Evolutionary conservation across 2,888 invertebrate genomes (phyloP).

Genomic region (Odontomyia ornata): DNA sequence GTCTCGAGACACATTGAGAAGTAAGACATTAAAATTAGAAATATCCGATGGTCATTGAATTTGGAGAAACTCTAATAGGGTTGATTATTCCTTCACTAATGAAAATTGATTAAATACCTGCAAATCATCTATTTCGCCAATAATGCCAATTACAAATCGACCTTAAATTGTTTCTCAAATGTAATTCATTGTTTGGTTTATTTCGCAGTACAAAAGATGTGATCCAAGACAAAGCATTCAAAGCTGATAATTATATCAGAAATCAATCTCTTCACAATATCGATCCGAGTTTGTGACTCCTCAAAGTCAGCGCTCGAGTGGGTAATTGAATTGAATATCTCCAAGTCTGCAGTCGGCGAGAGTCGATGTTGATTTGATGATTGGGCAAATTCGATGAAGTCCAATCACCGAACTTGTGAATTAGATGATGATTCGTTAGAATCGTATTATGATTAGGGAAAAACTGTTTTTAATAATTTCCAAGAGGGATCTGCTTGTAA

Average conservation of each 20-base stretch:
- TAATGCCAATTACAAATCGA: too few species aligned
- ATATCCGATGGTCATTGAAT: neutral
- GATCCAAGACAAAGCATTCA: too few species aligned
- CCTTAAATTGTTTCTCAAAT: too few species aligned
- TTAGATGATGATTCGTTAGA: slow-evolving; percentile 34
- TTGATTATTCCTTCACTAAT: neutral
- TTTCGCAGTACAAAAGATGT: too few species aligned
- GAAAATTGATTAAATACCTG: neutral
- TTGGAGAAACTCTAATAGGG: neutral
- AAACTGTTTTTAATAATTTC: slow-evolving; percentile 39
- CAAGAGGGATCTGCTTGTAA: slow-evolving; percentile 4
- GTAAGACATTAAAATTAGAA: slow-evolving; percentile 33
- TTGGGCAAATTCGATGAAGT: slow-evolving; percentile 27
- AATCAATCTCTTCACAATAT: neutral
- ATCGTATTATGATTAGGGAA: slow-evolving; percentile 24
- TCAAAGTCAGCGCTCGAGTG: neutral
- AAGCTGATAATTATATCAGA: neutral
- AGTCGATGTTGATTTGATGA: slow-evolving; percentile 35
- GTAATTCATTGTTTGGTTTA: too few species aligned
- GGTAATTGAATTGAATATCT: slow-evolving; percentile 6
- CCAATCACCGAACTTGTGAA: slow-evolving; percentile 41
- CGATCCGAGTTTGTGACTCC: neutral
- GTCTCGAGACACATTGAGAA: slow-evolving; percentile 14
- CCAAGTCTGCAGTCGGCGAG: neutral
- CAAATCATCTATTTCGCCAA: neutral